A percentile compares a stretch with the other conserved stretches of the same genome.
These are phyloP conservation scores for Tenebrosternarchus preto DNA, from an alignment of 2,113 vertebrate species.

Conservation along the genomic window DNA sequence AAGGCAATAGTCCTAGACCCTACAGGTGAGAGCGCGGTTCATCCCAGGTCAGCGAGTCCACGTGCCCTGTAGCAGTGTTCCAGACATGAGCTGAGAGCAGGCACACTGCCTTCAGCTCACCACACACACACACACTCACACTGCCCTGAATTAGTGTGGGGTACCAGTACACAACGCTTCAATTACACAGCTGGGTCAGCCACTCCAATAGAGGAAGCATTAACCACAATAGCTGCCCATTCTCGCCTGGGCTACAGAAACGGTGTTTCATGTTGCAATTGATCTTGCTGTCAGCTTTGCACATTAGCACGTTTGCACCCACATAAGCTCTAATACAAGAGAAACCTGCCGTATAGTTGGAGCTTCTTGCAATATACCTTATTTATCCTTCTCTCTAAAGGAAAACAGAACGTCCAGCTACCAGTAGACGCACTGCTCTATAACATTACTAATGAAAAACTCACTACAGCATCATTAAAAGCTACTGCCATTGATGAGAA, in stretches of 20 bases:
- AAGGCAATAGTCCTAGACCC: background rate
- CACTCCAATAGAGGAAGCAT: background rate
- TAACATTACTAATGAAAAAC: too few relatives aligned
- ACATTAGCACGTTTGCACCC: background rate
- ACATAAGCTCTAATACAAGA: conserved; percentile 1
- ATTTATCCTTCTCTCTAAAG: too few relatives aligned
- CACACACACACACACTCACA: conserved; percentile 19
- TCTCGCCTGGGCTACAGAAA: background rate
- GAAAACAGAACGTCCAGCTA: too few relatives aligned
- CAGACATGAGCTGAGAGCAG: conserved; percentile 6
- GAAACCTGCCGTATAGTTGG: background rate
- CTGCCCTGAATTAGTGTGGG: conserved; percentile 25
- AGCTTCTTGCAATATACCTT: too few relatives aligned
- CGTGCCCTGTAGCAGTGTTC: conserved; percentile 33
- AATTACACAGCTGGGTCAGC: conserved; percentile 8
- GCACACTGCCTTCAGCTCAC: conserved; percentile 4
- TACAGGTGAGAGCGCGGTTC: background rate
- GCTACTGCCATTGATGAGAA: too few relatives aligned
- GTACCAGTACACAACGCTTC: conserved; percentile 1
- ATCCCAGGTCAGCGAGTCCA: too few relatives aligned
- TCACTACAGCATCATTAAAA: too few relatives aligned
- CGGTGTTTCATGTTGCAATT: background rate
- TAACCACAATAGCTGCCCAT: background rate
- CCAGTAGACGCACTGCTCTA: too few relatives aligned
- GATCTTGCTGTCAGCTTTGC: background rate